These are phyloP conservation scores for Acleris holmiana DNA, from an alignment of 2,888 invertebrate genomes.

Conservation along the genomic window DNA sequence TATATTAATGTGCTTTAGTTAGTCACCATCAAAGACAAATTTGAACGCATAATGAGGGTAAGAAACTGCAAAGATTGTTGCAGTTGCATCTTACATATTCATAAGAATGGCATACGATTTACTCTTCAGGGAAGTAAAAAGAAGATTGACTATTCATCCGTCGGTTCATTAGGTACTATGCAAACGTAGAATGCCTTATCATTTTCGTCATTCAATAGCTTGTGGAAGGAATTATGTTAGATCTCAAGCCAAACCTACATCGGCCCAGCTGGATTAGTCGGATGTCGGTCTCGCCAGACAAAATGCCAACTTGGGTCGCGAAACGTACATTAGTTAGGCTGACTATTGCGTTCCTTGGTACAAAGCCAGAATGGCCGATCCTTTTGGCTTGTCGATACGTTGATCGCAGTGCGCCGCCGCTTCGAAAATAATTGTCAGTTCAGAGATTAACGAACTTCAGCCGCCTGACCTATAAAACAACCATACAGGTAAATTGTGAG, in stretches of 20 bases:
- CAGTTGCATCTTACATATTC: too few relatives aligned
- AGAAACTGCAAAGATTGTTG: neutral
- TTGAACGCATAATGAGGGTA: slow-evolving; percentile 2
- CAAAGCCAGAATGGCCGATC: slow-evolving; percentile 81
- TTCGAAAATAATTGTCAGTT: slow-evolving; percentile 81
- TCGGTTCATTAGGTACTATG: too few relatives aligned
- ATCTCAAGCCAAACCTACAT: slow-evolving; percentile 12
- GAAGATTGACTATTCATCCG: too few relatives aligned
- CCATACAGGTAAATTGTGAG: slow-evolving; percentile 32
- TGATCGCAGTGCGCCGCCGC: slow-evolving; percentile 70
- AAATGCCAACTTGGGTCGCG: slow-evolving; percentile 81
- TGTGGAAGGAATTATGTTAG: slow-evolving; percentile 17
- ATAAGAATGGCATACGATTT: too few relatives aligned
- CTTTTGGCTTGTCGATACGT: slow-evolving; percentile 82
- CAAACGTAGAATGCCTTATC: neutral
- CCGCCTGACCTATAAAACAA: slow-evolving; percentile 77
- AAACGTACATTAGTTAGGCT: slow-evolving; percentile 77
- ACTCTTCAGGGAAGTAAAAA: too few relatives aligned
- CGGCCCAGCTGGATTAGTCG: slow-evolving; percentile 41
- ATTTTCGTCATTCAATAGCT: slow-evolving; percentile 3
- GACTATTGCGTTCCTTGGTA: slow-evolving; percentile 81
- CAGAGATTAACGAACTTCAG: slow-evolving; percentile 82
- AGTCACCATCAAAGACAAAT: slow-evolving; percentile 21
- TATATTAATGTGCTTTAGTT: slow-evolving; percentile 22
- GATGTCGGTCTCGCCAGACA: slow-evolving; percentile 50